Evolutionary conservation across 2,888 invertebrate species (phyloP).

Genomic region (Pilophorus perplexus): DNA sequence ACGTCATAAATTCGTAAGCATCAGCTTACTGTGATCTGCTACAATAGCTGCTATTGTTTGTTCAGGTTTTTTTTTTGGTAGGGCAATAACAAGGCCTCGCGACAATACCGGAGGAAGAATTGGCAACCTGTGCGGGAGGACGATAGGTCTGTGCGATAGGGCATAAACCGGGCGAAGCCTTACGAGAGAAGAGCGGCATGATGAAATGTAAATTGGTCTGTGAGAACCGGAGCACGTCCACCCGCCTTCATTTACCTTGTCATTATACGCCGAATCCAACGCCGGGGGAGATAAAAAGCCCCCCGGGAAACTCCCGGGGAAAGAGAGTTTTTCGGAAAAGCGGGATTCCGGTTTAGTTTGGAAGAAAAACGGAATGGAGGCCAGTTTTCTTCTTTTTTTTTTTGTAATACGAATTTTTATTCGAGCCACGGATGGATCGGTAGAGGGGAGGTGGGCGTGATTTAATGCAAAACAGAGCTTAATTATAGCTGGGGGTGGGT

Average conservation of each 20-base stretch:
- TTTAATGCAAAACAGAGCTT: constrained; percentile 42
- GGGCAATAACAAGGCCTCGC: no score
- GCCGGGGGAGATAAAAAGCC: not conserved
- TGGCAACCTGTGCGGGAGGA: no score
- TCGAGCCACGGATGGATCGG: not conserved
- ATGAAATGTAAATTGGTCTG: constrained; percentile 19
- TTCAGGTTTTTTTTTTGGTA: no score
- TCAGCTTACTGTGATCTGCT: no score
- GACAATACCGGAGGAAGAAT: no score
- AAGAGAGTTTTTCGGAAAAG: not conserved
- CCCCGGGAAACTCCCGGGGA: not conserved
- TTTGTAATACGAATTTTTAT: constrained; percentile 6
- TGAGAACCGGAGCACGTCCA: constrained; percentile 14
- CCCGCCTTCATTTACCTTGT: constrained; percentile 1
- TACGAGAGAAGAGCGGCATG: no score
- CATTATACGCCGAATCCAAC: constrained; percentile 9
- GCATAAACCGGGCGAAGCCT: no score
- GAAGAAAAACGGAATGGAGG: no score
- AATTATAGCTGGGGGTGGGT: constrained; percentile 27
- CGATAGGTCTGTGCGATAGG: no score
- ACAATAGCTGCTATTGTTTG: no score
- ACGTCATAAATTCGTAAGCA: no score
- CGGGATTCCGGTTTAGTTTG: not conserved
- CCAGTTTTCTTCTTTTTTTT: constrained; percentile 2
- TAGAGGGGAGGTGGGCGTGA: constrained; percentile 12